Base-by-base conservation (phyloP, 2,797 vertebrate species). In the Sorex maritimensis region DNA sequence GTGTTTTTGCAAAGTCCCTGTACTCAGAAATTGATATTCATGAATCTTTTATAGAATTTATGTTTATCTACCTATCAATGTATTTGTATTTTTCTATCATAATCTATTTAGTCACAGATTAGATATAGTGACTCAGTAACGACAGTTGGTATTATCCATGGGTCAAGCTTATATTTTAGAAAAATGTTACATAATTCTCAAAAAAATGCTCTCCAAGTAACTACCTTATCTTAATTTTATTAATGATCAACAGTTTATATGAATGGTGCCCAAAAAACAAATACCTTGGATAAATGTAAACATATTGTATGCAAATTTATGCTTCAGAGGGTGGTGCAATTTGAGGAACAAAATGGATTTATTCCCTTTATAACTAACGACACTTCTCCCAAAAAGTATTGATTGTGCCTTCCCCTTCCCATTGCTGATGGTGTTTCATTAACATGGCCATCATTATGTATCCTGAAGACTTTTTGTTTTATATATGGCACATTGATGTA, bases 81-180 rank as follows among this genome's bases (percentile, higher is more conserved):
- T 69, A n/a, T 69, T 10, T 69, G n/a, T 69, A 69, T 30, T 7
- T 30, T 15, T 67, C 24, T 7, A 10, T 19, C 17, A 6, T 21
- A 19, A 21, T 21, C 19, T 61, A 21, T 61, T 19, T 19, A 61
- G 58, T 61, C 17, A 61, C 13, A 19, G 2, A 61, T 61, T 61
- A 61, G 58, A 21, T 61, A 21, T 21, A 61, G 6, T 13, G 26
- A 87, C 46, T 90, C 55, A 55, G 7, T 79, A 61, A 67, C 10
- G 61, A 21, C 68, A 49, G 8, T 10, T 80, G 71, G 2, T 44
- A 65, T 69, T 86, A 83, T 26, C 49, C 11, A 61, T 68, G 0
- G 13, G 11, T 15, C 49, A 74, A 74, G 92, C 7, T 86, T 77
- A 49, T 11, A 34, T 86, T 86, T 44, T 34, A 77, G 88, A 88